Evolutionary conservation across 2,113 vertebrate genomes (phyloP).

Genomic region (Struthio camelus): DNA sequence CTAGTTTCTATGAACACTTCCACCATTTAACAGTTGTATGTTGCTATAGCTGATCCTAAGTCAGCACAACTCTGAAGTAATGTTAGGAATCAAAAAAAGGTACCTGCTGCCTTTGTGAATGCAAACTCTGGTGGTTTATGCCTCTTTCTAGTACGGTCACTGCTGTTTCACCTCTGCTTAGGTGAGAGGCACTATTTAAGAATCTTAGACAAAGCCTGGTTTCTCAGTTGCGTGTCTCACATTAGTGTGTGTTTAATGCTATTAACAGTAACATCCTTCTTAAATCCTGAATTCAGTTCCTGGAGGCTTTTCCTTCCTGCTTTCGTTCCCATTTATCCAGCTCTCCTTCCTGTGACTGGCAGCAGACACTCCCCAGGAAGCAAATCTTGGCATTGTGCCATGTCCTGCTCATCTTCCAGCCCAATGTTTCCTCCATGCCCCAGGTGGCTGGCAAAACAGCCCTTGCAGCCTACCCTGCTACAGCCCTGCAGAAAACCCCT

Average conservation of each 20-base stretch:
- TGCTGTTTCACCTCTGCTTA: background rate
- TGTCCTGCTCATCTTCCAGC: background rate
- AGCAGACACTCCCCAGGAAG: background rate
- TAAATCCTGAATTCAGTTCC: background rate
- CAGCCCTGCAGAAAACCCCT: background rate
- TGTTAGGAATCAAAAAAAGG: background rate
- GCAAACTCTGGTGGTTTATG: background rate
- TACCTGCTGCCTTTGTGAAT: background rate
- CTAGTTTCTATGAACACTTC: background rate
- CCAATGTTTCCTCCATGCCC: background rate
- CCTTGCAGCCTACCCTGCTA: background rate
- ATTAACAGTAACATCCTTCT: background rate
- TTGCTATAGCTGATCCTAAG: background rate
- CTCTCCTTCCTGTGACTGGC: background rate
- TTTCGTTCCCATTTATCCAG: background rate
- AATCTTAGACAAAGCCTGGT: background rate
- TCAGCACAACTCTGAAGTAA: background rate
- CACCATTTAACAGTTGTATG: background rate
- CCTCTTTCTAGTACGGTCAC: background rate
- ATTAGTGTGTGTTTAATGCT: background rate
- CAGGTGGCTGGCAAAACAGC: background rate
- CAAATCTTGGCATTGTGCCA: background rate
- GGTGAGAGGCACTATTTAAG: background rate
- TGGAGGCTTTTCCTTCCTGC: background rate
- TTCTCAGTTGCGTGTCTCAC: conserved; percentile 10